Percentiles rank a stretch among this genome's conserved stretches.
phyloP scores from a whole-genome alignment of 2,113 vertebrate genomes.

The Peromyscus californicus region DNA sequence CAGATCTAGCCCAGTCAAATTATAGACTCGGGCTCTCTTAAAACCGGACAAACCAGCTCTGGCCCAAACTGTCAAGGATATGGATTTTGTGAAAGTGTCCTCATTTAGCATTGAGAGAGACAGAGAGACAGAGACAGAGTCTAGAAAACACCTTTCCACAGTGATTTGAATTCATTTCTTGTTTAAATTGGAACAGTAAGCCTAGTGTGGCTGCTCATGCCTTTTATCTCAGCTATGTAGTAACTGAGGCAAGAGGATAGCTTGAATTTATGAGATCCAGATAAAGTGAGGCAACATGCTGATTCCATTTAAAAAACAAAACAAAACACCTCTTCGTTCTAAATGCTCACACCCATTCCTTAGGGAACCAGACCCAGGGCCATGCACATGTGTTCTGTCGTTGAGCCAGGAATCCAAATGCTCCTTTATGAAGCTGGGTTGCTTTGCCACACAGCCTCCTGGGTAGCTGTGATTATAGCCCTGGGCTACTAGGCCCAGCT shows the following conservation, averaged over 20 bases:
- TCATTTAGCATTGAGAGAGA: background rate
- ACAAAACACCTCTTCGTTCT: background rate
- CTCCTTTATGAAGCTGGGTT: background rate
- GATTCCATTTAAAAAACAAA: background rate
- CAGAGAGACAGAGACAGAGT: background rate
- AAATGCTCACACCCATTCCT: background rate
- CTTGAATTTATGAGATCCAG: background rate
- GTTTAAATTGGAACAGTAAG: background rate
- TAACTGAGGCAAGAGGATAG: background rate
- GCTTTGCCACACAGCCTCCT: background rate
- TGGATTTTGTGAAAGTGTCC: conserved; percentile 43
- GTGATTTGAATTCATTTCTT: conserved; percentile 52
- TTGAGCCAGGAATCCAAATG: background rate
- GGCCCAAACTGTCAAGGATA: background rate
- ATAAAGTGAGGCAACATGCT: background rate
- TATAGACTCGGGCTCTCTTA: background rate
- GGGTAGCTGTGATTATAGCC: background rate
- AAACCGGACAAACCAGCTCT: conserved; percentile 3
- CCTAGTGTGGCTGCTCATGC: no score
- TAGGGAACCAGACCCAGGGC: background rate
- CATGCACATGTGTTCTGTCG: background rate
- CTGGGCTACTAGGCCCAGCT: background rate
- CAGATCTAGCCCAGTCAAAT: background rate
- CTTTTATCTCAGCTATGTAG: background rate
- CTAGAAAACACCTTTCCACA: background rate